Evolutionary conservation across 2,797 vertebrate species (phyloP), one percentile per base, ranked within the genome.

Genomic region (Sebastiscus albofasciatus): DNA sequence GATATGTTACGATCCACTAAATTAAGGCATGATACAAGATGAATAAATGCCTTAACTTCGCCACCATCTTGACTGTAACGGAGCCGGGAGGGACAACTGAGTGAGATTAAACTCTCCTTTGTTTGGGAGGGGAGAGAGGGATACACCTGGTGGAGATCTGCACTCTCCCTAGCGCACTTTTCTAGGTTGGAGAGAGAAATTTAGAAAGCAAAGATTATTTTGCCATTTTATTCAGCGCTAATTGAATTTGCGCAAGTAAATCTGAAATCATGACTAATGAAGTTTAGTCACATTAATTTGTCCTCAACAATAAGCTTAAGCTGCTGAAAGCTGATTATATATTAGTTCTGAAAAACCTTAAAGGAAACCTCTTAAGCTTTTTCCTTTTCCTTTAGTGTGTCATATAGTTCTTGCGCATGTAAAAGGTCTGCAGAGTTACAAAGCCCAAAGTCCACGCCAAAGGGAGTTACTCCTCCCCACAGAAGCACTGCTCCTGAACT

Each of bases 261-360:
- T 39, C 26, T 29, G 58, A 61, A 27, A 61, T 29, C 20, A 20
- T 22, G 20, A 20, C 24, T 39, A 54, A 16, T 33, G 2, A 29
- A n/a, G 26, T 42, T 29, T 3, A 54, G 33, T 52, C 31, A 42
- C 2, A 27, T 36, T 29, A 12, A 34, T 60, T 49, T 49, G 34
- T 70, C 67, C 7, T 22, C 18, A 59, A 61, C 36, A 75, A 56
- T 56, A n/a, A 69, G 58, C 27, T 42, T 56, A 42, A 75, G 78
- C 78, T 64, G 34, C 34, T 27, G 20, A 22, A 70, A 70, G 79
- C 60, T 80, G 59, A 75, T 70, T 70, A 65, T 62, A 14, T 26
- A 24, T 65, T 27, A 4, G 29, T 59, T 70, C 6, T 49, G 27
- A 70, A 27, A 58, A 54, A 52, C 31, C 24, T 62, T 26, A 46